These are phyloP conservation scores for Iphiclides podalirius DNA, from an alignment of 2,888 invertebrate genomes.

Conservation along the genomic window DNA sequence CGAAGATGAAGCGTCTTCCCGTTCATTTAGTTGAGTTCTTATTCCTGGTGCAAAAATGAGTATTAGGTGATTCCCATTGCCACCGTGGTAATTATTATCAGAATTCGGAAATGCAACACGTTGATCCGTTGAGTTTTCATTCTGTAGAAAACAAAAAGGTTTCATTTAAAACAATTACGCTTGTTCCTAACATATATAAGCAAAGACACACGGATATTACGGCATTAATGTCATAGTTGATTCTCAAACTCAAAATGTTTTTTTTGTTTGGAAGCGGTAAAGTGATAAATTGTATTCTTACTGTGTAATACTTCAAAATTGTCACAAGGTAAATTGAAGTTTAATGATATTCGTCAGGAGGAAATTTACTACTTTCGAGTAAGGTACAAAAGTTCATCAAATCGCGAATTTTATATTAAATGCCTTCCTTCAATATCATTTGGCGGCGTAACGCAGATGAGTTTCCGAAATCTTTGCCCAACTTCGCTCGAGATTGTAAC, in stretches of 20 bases:
- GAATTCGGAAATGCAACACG: not conserved
- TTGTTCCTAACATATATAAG: too few relatives aligned
- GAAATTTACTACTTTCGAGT: not conserved
- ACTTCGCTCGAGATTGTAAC: constrained; percentile 18
- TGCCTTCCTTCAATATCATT: constrained; percentile 11
- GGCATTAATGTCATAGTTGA: too few relatives aligned
- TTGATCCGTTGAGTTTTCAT: not conserved
- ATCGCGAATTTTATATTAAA: constrained; percentile 15
- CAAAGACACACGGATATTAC: too few relatives aligned
- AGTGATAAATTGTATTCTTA: too few relatives aligned
- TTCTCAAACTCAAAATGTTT: too few relatives aligned
- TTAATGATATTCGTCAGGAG: too few relatives aligned
- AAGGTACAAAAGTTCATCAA: constrained; percentile 6
- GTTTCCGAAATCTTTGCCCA: constrained; percentile 19
- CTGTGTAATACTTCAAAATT: too few relatives aligned
- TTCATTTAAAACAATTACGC: too few relatives aligned
- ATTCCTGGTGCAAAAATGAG: not conserved
- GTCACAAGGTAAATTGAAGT: too few relatives aligned
- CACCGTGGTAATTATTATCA: not conserved
- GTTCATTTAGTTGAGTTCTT: not conserved
- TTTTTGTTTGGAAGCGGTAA: too few relatives aligned
- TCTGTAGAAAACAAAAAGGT: not conserved
- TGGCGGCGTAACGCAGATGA: constrained; percentile 15
- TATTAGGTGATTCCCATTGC: constrained; percentile 1
- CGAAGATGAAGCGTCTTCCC: not conserved